These are phyloP conservation scores for Phalacrocorax brasilianus DNA, from an alignment of 2,113 vertebrate species.

Conservation along the genomic window DNA sequence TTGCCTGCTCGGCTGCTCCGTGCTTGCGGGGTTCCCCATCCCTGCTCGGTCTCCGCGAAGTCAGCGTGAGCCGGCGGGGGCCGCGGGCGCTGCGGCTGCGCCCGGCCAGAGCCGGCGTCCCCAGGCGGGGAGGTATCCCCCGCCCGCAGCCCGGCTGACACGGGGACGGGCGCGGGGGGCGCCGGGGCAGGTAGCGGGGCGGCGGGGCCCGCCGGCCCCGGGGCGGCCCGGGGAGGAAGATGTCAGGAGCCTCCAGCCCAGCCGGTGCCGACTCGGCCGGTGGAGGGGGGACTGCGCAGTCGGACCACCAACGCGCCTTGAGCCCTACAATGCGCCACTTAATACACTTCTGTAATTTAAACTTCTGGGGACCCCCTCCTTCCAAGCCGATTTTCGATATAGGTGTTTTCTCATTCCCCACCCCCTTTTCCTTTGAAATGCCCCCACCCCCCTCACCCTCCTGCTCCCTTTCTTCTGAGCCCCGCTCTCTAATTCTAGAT, in stretches of 20 bases:
- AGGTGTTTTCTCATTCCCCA: slow-evolving; percentile 63
- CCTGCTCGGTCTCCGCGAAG: background rate
- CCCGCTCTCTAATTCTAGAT: slow-evolving; percentile 77
- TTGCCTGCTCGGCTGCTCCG: background rate
- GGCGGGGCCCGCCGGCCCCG: no score
- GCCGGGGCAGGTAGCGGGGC: no score
- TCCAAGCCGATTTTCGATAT: slow-evolving; percentile 62
- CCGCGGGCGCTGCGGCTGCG: background rate
- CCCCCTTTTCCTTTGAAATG: slow-evolving; percentile 52
- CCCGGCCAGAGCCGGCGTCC: background rate
- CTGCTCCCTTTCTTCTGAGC: slow-evolving; percentile 73
- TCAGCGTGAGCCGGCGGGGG: background rate
- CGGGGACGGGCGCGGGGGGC: background rate
- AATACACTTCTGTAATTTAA: background rate
- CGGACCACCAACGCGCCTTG: no score
- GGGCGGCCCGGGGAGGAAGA: no score
- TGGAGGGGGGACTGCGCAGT: no score
- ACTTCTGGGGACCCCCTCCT: slow-evolving; percentile 35
- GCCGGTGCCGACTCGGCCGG: no score
- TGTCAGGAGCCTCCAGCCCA: no score
- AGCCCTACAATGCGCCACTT: no score
- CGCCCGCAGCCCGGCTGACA: background rate
- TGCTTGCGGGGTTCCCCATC: background rate
- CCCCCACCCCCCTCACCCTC: slow-evolving; percentile 65
- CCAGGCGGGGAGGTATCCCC: background rate